A percentile compares a stretch with the other conserved stretches of the same genome.
Evolutionary conservation across 2,797 vertebrate species (phyloP).

Genomic region (Gymnodraco acuticeps): DNA sequence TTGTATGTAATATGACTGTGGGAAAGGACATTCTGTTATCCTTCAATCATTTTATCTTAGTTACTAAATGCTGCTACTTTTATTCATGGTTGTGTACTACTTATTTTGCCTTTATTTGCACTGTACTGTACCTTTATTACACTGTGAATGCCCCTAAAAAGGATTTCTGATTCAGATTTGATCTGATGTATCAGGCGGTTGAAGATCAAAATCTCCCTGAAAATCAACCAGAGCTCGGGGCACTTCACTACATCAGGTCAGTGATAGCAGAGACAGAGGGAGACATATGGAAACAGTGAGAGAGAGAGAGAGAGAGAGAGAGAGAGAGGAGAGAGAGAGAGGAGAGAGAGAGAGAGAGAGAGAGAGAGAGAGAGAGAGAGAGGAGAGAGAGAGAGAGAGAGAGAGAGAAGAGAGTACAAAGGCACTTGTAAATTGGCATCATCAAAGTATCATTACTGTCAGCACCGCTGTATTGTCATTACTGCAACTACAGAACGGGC

Average conservation of each 20-base stretch:
- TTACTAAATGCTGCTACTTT: no score
- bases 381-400: conserved; percentile 5
- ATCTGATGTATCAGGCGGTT: conserved; percentile 1
- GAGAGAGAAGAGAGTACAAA: conserved; percentile 32
- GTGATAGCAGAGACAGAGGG: conserved; percentile 21
- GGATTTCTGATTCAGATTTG: neutral
- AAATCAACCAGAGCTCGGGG: conserved; percentile 24
- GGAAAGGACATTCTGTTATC: conserved; percentile 15
- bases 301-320: conserved; percentile 4
- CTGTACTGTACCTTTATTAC: no score
- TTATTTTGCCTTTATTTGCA: no score
- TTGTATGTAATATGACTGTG: conserved; percentile 3
- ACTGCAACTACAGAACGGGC: conserved; percentile 31
- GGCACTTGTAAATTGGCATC: conserved; percentile 56
- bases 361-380: neutral
- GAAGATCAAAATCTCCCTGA: conserved; percentile 27
- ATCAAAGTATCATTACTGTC: conserved; percentile 74
- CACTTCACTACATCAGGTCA: conserved; percentile 20
- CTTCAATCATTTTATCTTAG: neutral
- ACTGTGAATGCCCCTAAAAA: no score
- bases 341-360: neutral
- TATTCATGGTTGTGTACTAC: no score
- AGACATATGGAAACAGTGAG: conserved; percentile 5
- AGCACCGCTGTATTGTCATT: conserved; percentile 56
- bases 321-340: conserved; percentile 1